Evolutionary conservation across 2,113 vertebrate genomes (phyloP), one percentile per base, ranked within the genome.

Genomic region (Tenebrosternarchus preto): DNA sequence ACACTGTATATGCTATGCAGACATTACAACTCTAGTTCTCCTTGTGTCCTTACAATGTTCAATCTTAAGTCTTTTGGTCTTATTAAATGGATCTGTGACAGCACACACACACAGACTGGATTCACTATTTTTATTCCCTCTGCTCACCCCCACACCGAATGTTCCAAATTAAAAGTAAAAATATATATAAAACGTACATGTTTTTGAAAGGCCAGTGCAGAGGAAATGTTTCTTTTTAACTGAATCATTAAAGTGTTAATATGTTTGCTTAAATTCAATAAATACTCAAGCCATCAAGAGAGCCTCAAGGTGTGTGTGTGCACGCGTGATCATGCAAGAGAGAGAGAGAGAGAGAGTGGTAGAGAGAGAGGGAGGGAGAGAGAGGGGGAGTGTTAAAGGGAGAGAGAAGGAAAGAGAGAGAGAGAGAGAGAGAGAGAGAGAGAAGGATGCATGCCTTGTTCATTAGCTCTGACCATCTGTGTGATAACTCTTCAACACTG

Each of bases 381-480:
- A 69, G n/a, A n/a, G n/a, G n/a, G n/a, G n/a, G n/a, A n/a, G n/a
- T n/a, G n/a, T n/a, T n/a, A 43, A 33, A 60, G 25, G 6, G 25
- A 57, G 50, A 5, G 17, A 36, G 56, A 43, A 33, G 63, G 53
- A 63, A 31, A 39, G 73, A 56, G 63, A 79, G 84, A 89, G 87
- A 75, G 77, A 78, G 82, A 84, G 74, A 77, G 80, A 71, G 27
- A 73, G 53, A 77, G 68, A 69, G 61, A 81, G 53, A 55, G 31
- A n/a, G 33, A 70, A 71, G 73, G 57, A 64, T 78, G 70, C 88
- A 89, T 85, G 87, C 88, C 89, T 88, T 91, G 88, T 90, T 93
- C 90, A 92, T 92, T 93, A 93, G 90, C 86, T 80, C 81, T 87
- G 87, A 88, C 91, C 90, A 92, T 93, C 91, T 92, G 90, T 89